Evolutionary conservation across 2,888 invertebrate genomes (phyloP).

Genomic region (Watsonalla cultraria): DNA sequence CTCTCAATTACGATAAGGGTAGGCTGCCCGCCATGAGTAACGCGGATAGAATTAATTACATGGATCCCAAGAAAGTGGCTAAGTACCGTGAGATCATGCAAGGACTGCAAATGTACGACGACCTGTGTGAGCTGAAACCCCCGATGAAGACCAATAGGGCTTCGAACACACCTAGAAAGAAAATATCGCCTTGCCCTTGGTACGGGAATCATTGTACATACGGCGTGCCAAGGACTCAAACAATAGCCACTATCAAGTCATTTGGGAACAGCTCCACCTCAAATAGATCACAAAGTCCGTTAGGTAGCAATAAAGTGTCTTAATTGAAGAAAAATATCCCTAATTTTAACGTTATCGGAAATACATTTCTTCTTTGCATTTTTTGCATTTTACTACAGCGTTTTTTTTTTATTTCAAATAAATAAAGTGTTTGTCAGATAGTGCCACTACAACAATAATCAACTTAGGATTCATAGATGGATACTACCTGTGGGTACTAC

Average conservation of each 20-base stretch:
- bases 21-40: slow-evolving; percentile 12
- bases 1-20: slow-evolving; percentile 34
- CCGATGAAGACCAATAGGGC: slow-evolving; percentile 54
- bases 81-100: slow-evolving; percentile 62
- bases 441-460: no score
- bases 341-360: no score
- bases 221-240: slow-evolving; percentile 2
- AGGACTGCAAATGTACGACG: slow-evolving; percentile 47
- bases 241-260: slow-evolving; percentile 12
- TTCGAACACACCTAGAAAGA: slow-evolving; percentile 50
- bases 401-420: no score
- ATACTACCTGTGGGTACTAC: no score
- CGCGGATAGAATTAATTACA: slow-evolving; percentile 13
- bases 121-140: slow-evolving; percentile 40
- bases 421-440: no score
- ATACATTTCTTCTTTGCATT: no score
- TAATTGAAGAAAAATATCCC: no score
- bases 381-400: no score
- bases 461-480: no score
- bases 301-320: background rate
- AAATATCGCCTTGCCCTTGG: slow-evolving; percentile 27
- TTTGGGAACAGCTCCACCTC: slow-evolving; percentile 14
- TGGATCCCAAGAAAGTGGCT: slow-evolving; percentile 42
- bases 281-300: background rate
- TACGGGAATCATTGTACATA: slow-evolving; percentile 4